Base-by-base conservation (phyloP, 2,888 invertebrate species). In the Holacanthella duospinosa region DNA sequence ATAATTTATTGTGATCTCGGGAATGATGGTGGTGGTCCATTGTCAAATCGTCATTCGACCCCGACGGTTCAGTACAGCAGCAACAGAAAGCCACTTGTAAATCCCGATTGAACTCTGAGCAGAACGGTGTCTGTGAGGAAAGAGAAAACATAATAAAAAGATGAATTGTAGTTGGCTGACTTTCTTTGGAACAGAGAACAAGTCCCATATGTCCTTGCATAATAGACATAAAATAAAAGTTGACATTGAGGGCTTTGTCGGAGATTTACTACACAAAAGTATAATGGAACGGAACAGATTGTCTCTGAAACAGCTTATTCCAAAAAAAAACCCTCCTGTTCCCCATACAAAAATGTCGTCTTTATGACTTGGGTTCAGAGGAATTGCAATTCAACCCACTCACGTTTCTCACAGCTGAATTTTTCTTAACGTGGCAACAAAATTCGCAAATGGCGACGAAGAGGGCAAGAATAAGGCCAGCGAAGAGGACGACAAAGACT, bases 101-200 rank as follows among this genome's bases (percentile, higher is more conserved):
- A 79, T 95, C 94, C 80, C 93, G 86, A 1, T 84, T 90, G 90
- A 95, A 93, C 80, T 95, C 94, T 53, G 92, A 88, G 78, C 94
- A 95, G 60, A 95, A 79, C 0, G 93, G 91, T 81, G 93, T 89
- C 77, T 82, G 77, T 36, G 76, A 74, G 62, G 55, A n/a, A n/a
- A n/a, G n/a, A n/a, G n/a, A n/a, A n/a, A n/a, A 36, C 36, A 12
- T 36, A 36, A 36, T 16, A 6, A 6, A 6, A 36, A 36, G 36
- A 36, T 36, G 36, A 36, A 12, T 36, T 36, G 36, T 12, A 16
- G 16, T 12, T 36, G 16, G 16, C 9, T 36, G 36, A 16, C 16
- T 36, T 16, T 16, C 6, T 16, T 36, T 36, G n/a, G n/a, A n/a
- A n/a, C 36, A 36, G 36, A 36, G 16, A 36, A 36, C 16, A 12